These are phyloP conservation scores for Tetragnatha montana DNA, from an alignment of 2,888 invertebrate genomes.

Conservation along the genomic window DNA sequence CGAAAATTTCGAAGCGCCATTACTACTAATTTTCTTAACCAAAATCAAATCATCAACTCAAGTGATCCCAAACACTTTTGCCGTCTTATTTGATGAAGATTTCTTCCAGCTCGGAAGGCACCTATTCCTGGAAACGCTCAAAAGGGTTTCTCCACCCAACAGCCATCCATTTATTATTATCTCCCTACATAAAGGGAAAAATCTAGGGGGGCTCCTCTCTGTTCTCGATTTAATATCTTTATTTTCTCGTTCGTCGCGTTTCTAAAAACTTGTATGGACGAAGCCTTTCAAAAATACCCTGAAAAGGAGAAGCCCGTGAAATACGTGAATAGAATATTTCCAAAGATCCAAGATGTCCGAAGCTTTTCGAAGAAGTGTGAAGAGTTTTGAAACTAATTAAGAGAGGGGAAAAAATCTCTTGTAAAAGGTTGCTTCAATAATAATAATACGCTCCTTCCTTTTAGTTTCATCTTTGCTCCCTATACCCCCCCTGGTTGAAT, in stretches of 20 bases:
- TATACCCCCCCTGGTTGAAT: not conserved
- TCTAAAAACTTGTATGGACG: not conserved
- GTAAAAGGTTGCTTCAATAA: not conserved
- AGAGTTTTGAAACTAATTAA: not conserved
- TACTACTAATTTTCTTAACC: no score
- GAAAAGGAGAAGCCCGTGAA: conserved; percentile 18
- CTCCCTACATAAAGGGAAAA: not conserved
- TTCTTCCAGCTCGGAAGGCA: not conserved
- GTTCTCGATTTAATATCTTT: not conserved
- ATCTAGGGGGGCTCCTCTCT: not conserved
- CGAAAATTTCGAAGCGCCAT: no score
- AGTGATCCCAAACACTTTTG: not conserved
- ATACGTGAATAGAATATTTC: not conserved
- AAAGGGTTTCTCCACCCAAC: not conserved
- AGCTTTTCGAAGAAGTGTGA: not conserved
- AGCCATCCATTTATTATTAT: not conserved
- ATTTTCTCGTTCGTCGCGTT: not conserved
- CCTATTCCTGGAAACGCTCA: not conserved
- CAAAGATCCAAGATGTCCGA: not conserved
- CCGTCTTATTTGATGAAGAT: not conserved
- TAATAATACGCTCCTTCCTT: not conserved
- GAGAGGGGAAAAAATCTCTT: not conserved
- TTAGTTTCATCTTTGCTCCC: not conserved
- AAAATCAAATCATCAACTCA: not conserved
- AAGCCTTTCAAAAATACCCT: conserved; percentile 6